A percentile compares a stretch with the other conserved stretches of the same genome.
phyloP scores from a whole-genome alignment of 2,888 invertebrate genomes.

The Slavum lentiscoides region DNA sequence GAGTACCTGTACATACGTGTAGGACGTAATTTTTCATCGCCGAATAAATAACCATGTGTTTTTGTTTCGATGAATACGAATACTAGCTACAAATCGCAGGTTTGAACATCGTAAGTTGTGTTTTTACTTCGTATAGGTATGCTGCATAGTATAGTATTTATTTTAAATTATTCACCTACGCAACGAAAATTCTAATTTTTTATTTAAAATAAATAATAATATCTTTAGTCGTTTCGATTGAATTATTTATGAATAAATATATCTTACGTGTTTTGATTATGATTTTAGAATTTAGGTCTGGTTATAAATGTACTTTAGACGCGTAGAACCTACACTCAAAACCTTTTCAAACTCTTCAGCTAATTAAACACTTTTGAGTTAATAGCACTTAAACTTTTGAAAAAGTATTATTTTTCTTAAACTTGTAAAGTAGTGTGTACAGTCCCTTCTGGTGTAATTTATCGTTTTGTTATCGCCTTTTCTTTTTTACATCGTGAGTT shows the following conservation, averaged over 20 bases:
- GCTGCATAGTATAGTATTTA: no score
- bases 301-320: not conserved
- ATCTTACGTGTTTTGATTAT: not conserved
- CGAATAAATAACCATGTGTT: no score
- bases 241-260: not conserved
- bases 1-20: no score
- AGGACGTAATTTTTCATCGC: no score
- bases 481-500: not conserved
- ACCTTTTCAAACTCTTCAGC: constrained; percentile 2
- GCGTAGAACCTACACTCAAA: not conserved
- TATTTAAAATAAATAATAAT: no score
- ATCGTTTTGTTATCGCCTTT: not conserved
- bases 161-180: no score
- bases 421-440: constrained; percentile 15
- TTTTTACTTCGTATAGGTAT: no score
- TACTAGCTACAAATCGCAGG: no score
- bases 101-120: no score
- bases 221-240: not conserved
- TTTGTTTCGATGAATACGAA: no score
- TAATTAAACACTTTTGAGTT: constrained; percentile 20
- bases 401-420: constrained; percentile 25
- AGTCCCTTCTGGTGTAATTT: constrained; percentile 1
- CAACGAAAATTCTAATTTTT: no score
- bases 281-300: not conserved
- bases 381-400: constrained; percentile 15